phyloP scores from a whole-genome alignment of 2,113 vertebrate species.

The Zosterops japonicus region DNA sequence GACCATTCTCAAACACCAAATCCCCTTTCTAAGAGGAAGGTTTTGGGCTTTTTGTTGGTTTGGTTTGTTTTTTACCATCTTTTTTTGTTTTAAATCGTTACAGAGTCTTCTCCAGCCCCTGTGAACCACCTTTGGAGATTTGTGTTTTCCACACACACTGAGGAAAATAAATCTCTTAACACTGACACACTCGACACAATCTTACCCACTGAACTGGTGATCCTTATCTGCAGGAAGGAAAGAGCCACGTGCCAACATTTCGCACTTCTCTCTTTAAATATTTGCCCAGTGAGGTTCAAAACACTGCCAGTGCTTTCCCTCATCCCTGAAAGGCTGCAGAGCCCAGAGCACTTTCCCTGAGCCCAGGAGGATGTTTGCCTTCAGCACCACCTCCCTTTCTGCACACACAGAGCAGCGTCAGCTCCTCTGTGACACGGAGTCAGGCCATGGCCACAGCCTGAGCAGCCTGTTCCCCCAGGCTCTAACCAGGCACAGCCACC shows the following conservation, averaged over 20 bases:
- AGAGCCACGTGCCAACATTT: background rate
- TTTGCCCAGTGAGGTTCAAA: background rate
- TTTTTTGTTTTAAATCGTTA: background rate
- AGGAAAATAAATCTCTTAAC: background rate
- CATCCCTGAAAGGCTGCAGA: background rate
- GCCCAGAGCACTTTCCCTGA: background rate
- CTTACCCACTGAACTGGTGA: background rate
- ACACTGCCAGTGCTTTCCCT: background rate
- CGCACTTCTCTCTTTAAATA: background rate
- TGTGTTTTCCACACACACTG: background rate
- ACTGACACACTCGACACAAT: background rate
- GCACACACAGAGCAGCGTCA: background rate
- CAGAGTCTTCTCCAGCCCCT: background rate
- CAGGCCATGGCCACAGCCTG: background rate
- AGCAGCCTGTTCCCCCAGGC: background rate
- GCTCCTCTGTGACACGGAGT: fast-evolving
- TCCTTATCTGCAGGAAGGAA: background rate
- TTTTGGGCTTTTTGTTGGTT: background rate
- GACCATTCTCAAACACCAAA: background rate
- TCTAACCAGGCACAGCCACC: background rate
- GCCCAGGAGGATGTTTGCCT: background rate
- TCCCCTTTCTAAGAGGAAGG: background rate
- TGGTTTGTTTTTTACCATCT: background rate
- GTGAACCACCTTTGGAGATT: background rate
- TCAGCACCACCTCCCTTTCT: background rate